Conservation (phyloP, 92 coral and sea anemone species). For the Palythoa heliodiscus region DNA sequence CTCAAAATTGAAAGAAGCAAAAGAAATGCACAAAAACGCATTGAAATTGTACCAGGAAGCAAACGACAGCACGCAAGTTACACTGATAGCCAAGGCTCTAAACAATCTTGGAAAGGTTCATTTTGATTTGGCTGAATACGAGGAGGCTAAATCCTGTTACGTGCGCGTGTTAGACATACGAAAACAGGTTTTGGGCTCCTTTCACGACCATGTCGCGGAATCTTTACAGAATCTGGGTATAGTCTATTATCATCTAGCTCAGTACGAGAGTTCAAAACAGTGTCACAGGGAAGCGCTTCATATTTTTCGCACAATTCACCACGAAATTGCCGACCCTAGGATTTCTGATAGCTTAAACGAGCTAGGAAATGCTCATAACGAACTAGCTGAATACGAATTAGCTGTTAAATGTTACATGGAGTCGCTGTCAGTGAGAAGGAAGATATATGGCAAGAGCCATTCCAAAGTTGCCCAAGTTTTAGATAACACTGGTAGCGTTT, state of each 20-base stretch:
- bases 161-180: neutral
- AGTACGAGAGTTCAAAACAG: slow-evolving; percentile 27
- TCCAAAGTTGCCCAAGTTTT: slow-evolving; percentile 38
- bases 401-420: slow-evolving; percentile 23
- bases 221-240: slow-evolving; percentile 47
- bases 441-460: slow-evolving; percentile 4
- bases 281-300: slow-evolving; percentile 28
- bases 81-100: neutral
- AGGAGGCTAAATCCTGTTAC: slow-evolving; percentile 31
- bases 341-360: slow-evolving; percentile 35
- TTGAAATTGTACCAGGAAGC: slow-evolving; percentile 7
- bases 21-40: neutral
- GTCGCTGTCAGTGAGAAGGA: slow-evolving; percentile 28
- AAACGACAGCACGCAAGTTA: neutral
- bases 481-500: slow-evolving; percentile 39
- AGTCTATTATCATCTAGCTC: slow-evolving; percentile 12
- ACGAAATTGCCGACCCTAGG: neutral
- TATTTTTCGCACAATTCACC: slow-evolving; percentile 13
- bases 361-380: slow-evolving; percentile 35
- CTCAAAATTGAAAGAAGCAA: slow-evolving; percentile 31
- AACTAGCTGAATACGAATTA: slow-evolving; percentile 6
- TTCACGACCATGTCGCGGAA: slow-evolving; percentile 43
- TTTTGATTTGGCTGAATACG: slow-evolving; percentile 20
- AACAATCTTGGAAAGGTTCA: slow-evolving; percentile 30
- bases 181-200: slow-evolving; percentile 13